Conservation (phyloP, 2,113 vertebrate genomes). For the Ageneiosus marmoratus region DNA sequence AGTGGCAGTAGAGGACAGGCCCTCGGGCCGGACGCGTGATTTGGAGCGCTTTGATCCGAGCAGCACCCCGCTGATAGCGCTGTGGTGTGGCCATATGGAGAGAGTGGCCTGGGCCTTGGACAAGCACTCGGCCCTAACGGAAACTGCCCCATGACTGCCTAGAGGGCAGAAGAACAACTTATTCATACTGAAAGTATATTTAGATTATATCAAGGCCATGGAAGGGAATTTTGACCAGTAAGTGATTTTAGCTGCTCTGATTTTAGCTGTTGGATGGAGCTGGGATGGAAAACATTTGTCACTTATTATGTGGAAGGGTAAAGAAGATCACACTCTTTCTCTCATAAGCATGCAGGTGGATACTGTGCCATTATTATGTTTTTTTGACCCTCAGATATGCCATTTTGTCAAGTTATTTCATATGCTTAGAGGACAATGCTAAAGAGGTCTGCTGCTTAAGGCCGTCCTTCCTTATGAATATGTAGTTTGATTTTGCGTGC, state of each 20-base stretch:
- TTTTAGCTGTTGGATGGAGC: neutral
- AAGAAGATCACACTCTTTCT: neutral
- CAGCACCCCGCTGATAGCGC: slow-evolving; percentile 65
- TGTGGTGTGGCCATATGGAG: slow-evolving; percentile 68
- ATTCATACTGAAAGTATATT: slow-evolving; percentile 25
- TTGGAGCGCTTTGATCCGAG: slow-evolving; percentile 54
- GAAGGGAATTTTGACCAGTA: neutral
- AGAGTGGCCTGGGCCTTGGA: slow-evolving; percentile 44
- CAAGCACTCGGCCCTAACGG: slow-evolving; percentile 36
- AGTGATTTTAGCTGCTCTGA: slow-evolving; percentile 6
- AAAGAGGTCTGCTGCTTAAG: slow-evolving; percentile 17
- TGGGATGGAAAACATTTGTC: neutral
- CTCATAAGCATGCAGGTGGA: slow-evolving; percentile 18
- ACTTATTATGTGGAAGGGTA: slow-evolving; percentile 5
- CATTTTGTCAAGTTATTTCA: slow-evolving; percentile 11
- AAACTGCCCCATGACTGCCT: slow-evolving; percentile 24
- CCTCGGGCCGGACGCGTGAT: slow-evolving; percentile 46
- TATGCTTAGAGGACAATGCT: slow-evolving; percentile 37
- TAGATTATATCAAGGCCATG: neutral
- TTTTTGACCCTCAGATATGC: slow-evolving; percentile 18
- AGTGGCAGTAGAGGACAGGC: slow-evolving; percentile 53
- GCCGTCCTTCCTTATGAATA: slow-evolving; percentile 32
- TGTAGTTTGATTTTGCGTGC: slow-evolving; percentile 7
- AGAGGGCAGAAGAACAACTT: slow-evolving; percentile 26
- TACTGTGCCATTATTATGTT: neutral